Base-by-base conservation (phyloP, 2,797 vertebrate species). In the Cryptoblepharus egeriae region DNA sequence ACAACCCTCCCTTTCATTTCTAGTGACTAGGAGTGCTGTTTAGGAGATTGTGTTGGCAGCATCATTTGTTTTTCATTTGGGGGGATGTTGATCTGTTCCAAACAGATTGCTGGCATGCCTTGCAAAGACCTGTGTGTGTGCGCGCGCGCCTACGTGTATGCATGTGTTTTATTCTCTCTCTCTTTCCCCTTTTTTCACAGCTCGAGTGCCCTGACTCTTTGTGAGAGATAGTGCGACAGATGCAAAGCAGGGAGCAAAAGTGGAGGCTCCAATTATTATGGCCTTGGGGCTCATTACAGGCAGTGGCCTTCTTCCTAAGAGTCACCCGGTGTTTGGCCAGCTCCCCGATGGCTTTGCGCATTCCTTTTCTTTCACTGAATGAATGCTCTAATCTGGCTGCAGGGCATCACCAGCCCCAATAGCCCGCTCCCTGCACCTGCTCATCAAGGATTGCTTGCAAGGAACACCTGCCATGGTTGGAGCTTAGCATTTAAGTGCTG, bases 401-500 rank as follows among this genome's bases (percentile, higher is more conserved):
- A 89, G 89, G 92, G 92, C 89, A 90, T 52, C 79, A 81, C 91
- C 85, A 80, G 91, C 73, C 92, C 90, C 91, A 88, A 81, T 90
- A 92, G 90, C 90, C 90, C 67, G 82, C 82, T 81, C 69, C 63
- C 86, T 91, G 90, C 92, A 93, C 91, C 93, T 93, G 94, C 90
- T 92, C 86, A 60, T 85, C 84, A 61, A 82, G 81, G 88, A 86
- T 81, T 86, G 90, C 72, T n/a, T n/a, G n/a, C n/a, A n/a, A n/a
- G n/a, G 89, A 93, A 92, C 93, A 91, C 94, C 92, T 93, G 93
- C 90, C 78, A 1, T 72, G 84, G 87, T 85, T 0, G 22, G 81
- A 86, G 86, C 87, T 94, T 92, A 90, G 92, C 86, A 82, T 91
- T 89, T 93, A 93, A 91, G 92, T 91, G 91, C 92, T 90, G 92